Base-by-base conservation (phyloP, 2,113 vertebrate genomes). In the Ramphastos sulfuratus region DNA sequence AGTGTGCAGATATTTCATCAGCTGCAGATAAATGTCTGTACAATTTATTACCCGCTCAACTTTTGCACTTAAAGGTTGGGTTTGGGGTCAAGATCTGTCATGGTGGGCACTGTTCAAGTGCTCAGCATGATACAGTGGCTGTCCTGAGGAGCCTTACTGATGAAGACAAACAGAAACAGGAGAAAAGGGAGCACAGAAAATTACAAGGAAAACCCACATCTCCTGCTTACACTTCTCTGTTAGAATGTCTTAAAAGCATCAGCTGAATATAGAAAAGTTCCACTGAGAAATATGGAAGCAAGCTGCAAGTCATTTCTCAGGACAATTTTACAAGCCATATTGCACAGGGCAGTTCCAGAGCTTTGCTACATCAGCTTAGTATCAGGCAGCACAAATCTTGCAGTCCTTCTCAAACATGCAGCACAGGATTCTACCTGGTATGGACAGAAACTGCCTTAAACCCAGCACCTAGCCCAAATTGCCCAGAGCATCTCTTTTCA, bases 161-260 rank as follows among this genome's bases (percentile, higher is more conserved):
- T 19, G 27, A 58, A 46, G 30, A 46, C n/a, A 35, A 48, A 52
- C 0, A 30, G 7, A 2, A 20, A 9, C 10, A 87, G 8, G 18
- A 59, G 11, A 35, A 60, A 42, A 20, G 7, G 18, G 7, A 50
- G 9, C 28, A 27, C 5, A 25, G 15, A 48, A 74, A 74, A 60
- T 1, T 4, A 54, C 13, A 20, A 54, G 20, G 55, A n/a, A 19
- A 0, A 1, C 4, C 15, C 9, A 44, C 6, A 1, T 21, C 20
- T 61, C 42, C 46, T 58, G 27, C 27, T 67, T 46, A 44, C 80
- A 39, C 1, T 21, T 10, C 11, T 37, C 28, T 52, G 15, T 12
- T 55, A 17, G 67, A 83, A 71, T 35, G 1, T 30, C 33, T 84
- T 59, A 28, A 59, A 59, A 70, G 9, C 14, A 66, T 23, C 27